phyloP scores from a whole-genome alignment of 2,888 invertebrate genomes.

The Digitonthophagus gazella region DNA sequence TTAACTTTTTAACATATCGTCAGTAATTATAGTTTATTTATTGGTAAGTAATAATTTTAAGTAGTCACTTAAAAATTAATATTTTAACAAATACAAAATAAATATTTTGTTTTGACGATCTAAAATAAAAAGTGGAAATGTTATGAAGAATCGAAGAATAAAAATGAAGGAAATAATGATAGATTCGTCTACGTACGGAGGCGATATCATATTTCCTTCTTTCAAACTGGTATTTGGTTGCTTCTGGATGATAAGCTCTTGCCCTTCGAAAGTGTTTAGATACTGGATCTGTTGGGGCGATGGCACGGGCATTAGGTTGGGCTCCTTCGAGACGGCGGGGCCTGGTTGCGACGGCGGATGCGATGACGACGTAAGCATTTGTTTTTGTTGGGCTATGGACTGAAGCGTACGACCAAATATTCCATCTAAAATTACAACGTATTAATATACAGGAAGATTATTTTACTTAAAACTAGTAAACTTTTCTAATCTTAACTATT shows the following conservation, averaged over 20 bases:
- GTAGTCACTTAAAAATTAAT: too few relatives aligned
- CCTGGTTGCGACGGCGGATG: slow-evolving; percentile 43
- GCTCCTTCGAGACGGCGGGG: slow-evolving; percentile 64
- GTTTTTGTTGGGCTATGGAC: slow-evolving; percentile 62
- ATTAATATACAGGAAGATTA: not conserved
- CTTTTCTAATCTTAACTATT: too few relatives aligned
- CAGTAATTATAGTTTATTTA: too few relatives aligned
- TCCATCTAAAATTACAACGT: slow-evolving; percentile 53
- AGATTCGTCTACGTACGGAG: slow-evolving; percentile 65
- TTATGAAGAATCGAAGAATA: too few relatives aligned
- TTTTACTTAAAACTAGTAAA: not conserved
- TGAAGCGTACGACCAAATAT: slow-evolving; percentile 65
- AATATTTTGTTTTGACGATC: too few relatives aligned
- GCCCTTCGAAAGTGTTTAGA: slow-evolving; percentile 93
- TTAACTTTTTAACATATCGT: too few relatives aligned
- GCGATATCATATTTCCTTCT: slow-evolving; percentile 71
- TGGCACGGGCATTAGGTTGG: slow-evolving; percentile 92
- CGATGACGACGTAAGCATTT: slow-evolving; percentile 49
- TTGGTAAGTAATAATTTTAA: too few relatives aligned
- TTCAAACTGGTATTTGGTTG: slow-evolving; percentile 89
- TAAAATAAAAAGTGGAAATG: not conserved
- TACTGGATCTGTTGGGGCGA: slow-evolving; percentile 96
- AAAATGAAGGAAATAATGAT: too few relatives aligned
- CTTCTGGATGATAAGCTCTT: slow-evolving; percentile 94
- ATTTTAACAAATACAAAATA: too few relatives aligned